Percentiles rank a stretch among this genome's conserved stretches.
Conservation (phyloP, 2,113 vertebrate species). For the Tragelaphus strepsiceros region DNA sequence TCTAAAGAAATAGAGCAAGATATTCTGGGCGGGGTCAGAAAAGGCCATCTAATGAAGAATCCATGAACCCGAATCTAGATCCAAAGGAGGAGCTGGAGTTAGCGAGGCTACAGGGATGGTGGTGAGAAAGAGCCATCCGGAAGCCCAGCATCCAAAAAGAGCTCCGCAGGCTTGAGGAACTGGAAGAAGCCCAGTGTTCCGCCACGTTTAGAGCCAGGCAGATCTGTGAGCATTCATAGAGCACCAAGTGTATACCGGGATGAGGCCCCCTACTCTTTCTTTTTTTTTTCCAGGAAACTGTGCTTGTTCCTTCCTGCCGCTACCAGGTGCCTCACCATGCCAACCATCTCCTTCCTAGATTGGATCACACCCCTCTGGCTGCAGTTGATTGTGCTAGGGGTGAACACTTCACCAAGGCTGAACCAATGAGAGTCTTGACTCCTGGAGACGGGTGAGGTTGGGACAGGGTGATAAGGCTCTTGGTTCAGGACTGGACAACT, state of each 20-base stretch:
- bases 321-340: slow-evolving; percentile 21
- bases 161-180: not conserved
- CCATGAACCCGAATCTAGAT: not conserved
- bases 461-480: not conserved
- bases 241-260: not conserved
- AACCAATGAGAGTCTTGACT: slow-evolving; percentile 34
- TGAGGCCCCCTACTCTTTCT: not conserved
- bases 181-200: not conserved
- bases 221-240: not conserved
- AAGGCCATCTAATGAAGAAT: not conserved
- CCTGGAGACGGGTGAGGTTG: not conserved
- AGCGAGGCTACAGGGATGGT: not conserved
- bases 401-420: slow-evolving; percentile 40
- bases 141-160: not conserved
- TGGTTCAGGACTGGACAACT: not conserved
- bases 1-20: not conserved
- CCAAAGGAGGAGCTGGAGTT: not conserved
- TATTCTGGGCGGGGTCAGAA: not conserved
- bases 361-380: slow-evolving; percentile 36
- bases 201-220: not conserved
- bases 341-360: not conserved
- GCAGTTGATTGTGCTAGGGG: slow-evolving; percentile 47
- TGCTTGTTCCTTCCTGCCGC: not conserved
- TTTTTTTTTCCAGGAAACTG: not conserved
- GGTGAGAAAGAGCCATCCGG: rapidly evolving